Conservation (phyloP, 2,113 vertebrate genomes). For the Cebidichthys violaceus region DNA sequence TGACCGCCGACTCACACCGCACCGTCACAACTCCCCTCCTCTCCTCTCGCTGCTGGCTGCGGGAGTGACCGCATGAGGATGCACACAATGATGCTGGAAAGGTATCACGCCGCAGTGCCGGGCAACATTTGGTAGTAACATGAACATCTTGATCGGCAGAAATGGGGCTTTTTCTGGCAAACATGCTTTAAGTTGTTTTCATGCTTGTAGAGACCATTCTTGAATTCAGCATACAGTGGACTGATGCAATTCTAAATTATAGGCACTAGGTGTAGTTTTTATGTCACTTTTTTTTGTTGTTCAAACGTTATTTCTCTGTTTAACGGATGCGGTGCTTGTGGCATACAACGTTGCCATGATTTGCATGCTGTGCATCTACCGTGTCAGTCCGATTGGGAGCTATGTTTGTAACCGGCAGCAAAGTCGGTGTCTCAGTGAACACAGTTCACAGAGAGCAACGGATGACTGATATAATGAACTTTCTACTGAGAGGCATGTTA, state of each 20-base stretch:
- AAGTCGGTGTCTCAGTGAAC: neutral
- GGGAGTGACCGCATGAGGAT: neutral
- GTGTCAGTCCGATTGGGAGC: neutral
- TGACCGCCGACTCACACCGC: conserved; percentile 23
- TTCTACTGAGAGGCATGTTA: neutral
- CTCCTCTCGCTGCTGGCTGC: conserved; percentile 9
- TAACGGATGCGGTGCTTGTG: neutral
- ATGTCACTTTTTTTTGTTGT: neutral
- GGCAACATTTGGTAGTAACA: conserved; percentile 6
- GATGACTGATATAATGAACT: neutral
- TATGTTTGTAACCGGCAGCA: neutral
- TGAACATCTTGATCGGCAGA: conserved; percentile 1
- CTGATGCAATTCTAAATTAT: neutral
- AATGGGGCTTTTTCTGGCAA: neutral
- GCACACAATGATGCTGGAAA: conserved; percentile 9
- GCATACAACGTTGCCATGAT: neutral
- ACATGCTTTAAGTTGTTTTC: conserved; percentile 11
- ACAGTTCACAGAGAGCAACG: neutral
- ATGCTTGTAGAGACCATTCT: neutral
- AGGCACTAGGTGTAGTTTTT: neutral
- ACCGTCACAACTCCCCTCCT: conserved; percentile 17
- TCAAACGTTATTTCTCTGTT: neutral
- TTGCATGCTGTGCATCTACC: neutral
- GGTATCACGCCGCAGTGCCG: neutral
- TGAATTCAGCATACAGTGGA: neutral